Evolutionary conservation across 2,797 vertebrate species (phyloP).

Genomic region (Thunnus albacares): DNA sequence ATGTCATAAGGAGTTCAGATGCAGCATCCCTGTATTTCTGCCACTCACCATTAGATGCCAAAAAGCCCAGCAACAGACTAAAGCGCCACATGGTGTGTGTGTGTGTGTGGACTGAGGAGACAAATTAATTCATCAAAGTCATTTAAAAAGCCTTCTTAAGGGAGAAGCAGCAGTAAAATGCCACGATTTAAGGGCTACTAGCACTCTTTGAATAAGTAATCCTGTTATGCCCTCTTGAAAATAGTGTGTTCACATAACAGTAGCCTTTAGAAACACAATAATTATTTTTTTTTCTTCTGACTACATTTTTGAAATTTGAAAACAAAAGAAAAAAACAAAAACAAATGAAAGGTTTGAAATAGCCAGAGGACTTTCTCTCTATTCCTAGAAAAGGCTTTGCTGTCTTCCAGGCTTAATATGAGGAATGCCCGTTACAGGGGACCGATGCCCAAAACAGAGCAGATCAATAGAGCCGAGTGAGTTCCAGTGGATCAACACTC

Average conservation of each 20-base stretch:
- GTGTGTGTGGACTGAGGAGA: conserved; percentile 53
- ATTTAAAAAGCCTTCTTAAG: conserved; percentile 65
- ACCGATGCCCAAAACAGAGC: conserved; percentile 25
- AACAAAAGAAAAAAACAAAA: conserved; percentile 20
- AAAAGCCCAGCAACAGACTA: conserved; percentile 63
- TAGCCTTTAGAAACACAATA: conserved; percentile 37
- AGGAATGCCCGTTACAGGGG: conserved; percentile 43
- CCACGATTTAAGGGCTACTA: conserved; percentile 54
- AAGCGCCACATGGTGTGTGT: conserved; percentile 67
- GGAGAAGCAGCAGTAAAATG: conserved; percentile 52
- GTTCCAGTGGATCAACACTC: conserved; percentile 46
- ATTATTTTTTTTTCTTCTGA: conserved; percentile 39
- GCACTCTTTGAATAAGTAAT: conserved; percentile 66
- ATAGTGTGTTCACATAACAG: conserved; percentile 64
- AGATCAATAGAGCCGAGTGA: conserved; percentile 33
- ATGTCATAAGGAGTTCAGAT: conserved; percentile 34
- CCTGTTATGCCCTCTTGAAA: conserved; percentile 62
- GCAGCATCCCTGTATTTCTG: conserved; percentile 52
- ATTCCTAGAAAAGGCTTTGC: conserved; percentile 30
- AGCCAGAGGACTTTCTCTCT: conserved; percentile 44
- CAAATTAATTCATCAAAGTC: conserved; percentile 77
- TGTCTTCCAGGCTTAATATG: conserved; percentile 43
- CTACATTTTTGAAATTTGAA: conserved; percentile 18
- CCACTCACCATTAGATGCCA: conserved; percentile 55
- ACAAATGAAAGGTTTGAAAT: conserved; percentile 27